Base-by-base conservation (phyloP, 1,140 invertebrate genomes). In the Tetragnatha versicolor region DNA sequence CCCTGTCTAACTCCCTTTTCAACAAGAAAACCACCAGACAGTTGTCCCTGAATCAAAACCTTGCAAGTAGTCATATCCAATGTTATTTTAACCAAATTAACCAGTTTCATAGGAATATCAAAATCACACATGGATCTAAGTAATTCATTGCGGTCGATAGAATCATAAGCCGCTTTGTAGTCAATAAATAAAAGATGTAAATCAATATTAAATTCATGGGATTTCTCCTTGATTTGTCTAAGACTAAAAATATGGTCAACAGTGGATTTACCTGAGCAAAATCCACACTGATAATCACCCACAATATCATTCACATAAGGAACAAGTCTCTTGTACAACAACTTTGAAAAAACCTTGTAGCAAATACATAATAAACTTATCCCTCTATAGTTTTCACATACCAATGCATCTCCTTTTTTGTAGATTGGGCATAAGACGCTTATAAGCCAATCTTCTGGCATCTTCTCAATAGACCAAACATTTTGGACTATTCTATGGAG, bases 211-310 rank as follows among this genome's bases (percentile, higher is more conserved):
- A 27, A 27, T 58, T 25, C 22, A 58, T 29, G 12, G 17, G 53
- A 58, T 61, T 61, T 61, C 31, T 35, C 2, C 33, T n/a, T 61
- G 25, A 61, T 61, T 61, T 61, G 29, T 35, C 29, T 61, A 35
- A 61, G 17, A 35, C 29, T 20, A 61, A 61, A 61, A 35, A n/a
- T 61, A 35, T 35, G 31, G 33, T 35, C 17, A 14, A 61, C 58
- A 61, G 58, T 61, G 33, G 31, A n/a, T 61, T 61, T n/a, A n/a
- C n/a, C n/a, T n/a, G n/a, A n/a, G n/a, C n/a, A n/a, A n/a, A n/a
- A n/a, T n/a, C n/a, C n/a, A 61, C 31, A 61, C 37, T 61, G 58
- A 61, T 61, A 61, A n/a, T 61, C 31, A 33, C 58, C 58, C 33
- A 58, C 29, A 61, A 35, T 61, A 35, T 35, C 37, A 61, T 61